Evolutionary conservation across 2,888 invertebrate genomes (phyloP), one percentile per base, ranked within the genome.

Genomic region (Erebia aethiops): DNA sequence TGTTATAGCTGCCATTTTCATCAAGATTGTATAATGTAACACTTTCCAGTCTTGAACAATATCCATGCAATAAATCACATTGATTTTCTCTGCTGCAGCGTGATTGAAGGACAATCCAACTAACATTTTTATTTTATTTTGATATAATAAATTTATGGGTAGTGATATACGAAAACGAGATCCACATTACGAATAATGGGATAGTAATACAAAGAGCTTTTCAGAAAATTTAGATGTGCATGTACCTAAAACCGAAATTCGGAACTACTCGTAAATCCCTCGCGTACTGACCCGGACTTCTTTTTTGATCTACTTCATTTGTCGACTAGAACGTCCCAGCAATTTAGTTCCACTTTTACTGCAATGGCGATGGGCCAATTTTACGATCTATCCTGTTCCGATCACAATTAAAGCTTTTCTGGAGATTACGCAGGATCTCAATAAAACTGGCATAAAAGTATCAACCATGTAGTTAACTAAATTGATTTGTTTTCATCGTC

Each of bases 291-390:
- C 62, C 62, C 21, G 11, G 62, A 79, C 81, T 76, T 81, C 78
- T 84, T 85, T 85, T 87, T 87, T 87, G 84, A 89, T 88, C 85
- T 88, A 77, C 90, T 88, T 89, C 87, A 90, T 88, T 87, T 85
- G 79, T 80, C 82, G 77, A 84, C 81, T 85, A 89, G 87, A 87
- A 85, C 86, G 86, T 87, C 88, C 83, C 80, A 81, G 82, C 88
- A 87, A 91, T 91, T 91, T 91, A 90, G 91, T 85, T 84, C 89
- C 88, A 91, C 91, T 92, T 92, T 91, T 91, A 89, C 91, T 91
- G 90, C 87, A 87, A 87, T 92, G 92, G 92, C 92, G 90, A 81
- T 84, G 83, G 83, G 89, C 92, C 92, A 93, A 91, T 87, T 88
- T 82, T 78, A 86, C 85, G 88, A 65, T 70, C 67, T 70, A 49